Conservation (phyloP, 2,888 invertebrate genomes). For the Brenthis hecate region DNA sequence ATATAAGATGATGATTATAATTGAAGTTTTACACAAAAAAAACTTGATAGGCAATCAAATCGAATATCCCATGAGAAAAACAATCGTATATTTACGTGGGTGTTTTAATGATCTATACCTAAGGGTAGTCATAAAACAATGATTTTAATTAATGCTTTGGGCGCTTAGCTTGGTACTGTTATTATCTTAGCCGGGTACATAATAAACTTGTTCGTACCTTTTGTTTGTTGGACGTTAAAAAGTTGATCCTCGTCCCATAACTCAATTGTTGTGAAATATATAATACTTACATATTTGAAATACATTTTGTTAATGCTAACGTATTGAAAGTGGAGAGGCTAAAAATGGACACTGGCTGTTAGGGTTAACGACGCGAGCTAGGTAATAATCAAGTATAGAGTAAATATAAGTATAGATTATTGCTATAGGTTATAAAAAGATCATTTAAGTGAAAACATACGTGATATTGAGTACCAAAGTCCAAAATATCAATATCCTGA, state of each 20-base stretch:
- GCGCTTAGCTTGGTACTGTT: slow-evolving; percentile 33
- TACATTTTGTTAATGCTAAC: too few relatives aligned
- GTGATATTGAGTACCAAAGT: too few relatives aligned
- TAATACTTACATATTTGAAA: not conserved
- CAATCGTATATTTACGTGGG: slow-evolving; percentile 26
- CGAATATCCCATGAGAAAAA: slow-evolving; percentile 6
- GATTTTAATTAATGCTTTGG: slow-evolving; percentile 46
- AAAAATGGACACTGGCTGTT: too few relatives aligned
- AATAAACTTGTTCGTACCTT: slow-evolving; percentile 36
- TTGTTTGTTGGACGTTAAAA: slow-evolving; percentile 29
- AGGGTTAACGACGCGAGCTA: too few relatives aligned
- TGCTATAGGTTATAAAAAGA: too few relatives aligned
- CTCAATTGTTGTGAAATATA: not conserved
- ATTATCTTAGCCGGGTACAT: slow-evolving; percentile 38
- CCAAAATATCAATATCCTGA: too few relatives aligned
- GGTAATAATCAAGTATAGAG: too few relatives aligned
- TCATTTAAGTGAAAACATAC: too few relatives aligned
- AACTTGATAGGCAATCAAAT: slow-evolving; percentile 11
- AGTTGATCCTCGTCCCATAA: slow-evolving; percentile 12
- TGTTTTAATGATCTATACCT: slow-evolving; percentile 40
- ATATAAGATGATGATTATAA: too few relatives aligned
- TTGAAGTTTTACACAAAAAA: slow-evolving; percentile 14
- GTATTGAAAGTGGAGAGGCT: too few relatives aligned
- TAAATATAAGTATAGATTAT: too few relatives aligned
- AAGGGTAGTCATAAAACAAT: slow-evolving; percentile 45